phyloP scores from a whole-genome alignment of 2,113 vertebrate species.

The Noturus placidus region DNA sequence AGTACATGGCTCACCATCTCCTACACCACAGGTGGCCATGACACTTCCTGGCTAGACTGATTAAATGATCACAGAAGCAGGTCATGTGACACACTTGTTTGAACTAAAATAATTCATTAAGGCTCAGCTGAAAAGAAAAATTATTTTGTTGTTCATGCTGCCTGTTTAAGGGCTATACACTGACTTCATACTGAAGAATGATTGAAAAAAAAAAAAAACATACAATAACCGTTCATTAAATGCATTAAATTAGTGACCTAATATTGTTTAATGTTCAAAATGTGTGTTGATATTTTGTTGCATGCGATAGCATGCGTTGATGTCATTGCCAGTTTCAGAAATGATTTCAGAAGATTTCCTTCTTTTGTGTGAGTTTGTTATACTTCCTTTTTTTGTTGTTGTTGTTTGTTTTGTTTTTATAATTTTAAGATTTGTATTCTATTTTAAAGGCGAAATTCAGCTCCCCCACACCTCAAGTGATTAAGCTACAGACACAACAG shows the following conservation, averaged over 20 bases:
- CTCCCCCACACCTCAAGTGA: not conserved
- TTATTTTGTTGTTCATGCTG: not conserved
- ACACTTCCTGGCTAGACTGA: slow-evolving; percentile 1
- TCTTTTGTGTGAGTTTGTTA: slow-evolving; percentile 47
- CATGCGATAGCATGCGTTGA: slow-evolving; percentile 41
- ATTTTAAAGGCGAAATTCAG: not conserved
- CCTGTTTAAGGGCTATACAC: slow-evolving; percentile 2
- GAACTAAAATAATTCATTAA: not conserved
- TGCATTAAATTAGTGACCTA: slow-evolving; percentile 6
- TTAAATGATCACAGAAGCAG: not conserved
- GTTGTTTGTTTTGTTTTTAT: slow-evolving; percentile 11
- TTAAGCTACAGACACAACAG: slow-evolving; percentile 28
- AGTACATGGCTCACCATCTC: not conserved
- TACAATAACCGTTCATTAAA: not conserved
- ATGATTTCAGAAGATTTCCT: slow-evolving; percentile 41
- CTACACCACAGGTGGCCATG: not conserved
- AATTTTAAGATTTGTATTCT: slow-evolving; percentile 28
- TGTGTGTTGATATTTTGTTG: slow-evolving; percentile 22
- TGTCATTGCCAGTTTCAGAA: slow-evolving; percentile 51
- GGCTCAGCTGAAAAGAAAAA: not conserved
- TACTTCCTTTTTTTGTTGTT: not conserved
- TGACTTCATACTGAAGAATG: not conserved
- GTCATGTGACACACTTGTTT: not conserved
- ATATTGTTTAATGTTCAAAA: slow-evolving; percentile 26
- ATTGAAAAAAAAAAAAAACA: not conserved